Conservation (phyloP, 2,113 vertebrate genomes). For the Budorcas taxicolor region DNA sequence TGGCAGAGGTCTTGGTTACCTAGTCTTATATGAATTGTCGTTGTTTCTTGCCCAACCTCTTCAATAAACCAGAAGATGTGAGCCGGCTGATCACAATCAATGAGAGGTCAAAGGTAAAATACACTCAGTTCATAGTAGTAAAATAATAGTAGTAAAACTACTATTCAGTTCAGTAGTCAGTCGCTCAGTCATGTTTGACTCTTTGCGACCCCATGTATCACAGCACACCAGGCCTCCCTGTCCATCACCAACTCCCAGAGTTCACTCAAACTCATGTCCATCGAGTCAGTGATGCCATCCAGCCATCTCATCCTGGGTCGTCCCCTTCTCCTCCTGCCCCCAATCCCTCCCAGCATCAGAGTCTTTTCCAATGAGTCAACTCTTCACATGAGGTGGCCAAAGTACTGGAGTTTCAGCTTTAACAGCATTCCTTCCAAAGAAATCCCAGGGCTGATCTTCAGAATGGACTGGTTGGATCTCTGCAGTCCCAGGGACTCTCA, state of each 20-base stretch:
- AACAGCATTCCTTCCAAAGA: too few species aligned
- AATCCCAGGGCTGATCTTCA: rapidly evolving
- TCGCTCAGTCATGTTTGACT: rapidly evolving
- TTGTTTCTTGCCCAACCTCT: neutral
- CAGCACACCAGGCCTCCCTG: too few species aligned
- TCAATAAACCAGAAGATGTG: neutral
- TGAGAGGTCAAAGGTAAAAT: neutral
- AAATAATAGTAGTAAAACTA: too few species aligned
- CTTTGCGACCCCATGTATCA: rapidly evolving
- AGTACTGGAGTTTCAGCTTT: too few species aligned
- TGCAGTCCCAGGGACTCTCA: too few species aligned
- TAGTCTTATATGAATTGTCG: neutral
- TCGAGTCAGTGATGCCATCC: rapidly evolving
- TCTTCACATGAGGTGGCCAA: too few species aligned
- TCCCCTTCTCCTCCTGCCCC: too few species aligned
- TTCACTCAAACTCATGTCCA: rapidly evolving
- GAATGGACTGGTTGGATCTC: too few species aligned
- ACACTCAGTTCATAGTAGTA: too few species aligned
- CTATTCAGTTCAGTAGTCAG: too few species aligned
- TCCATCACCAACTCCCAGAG: rapidly evolving
- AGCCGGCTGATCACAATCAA: neutral
- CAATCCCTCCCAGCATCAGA: too few species aligned
- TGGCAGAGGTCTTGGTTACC: neutral
- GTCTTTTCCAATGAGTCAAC: too few species aligned
- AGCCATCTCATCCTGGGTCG: rapidly evolving